These are phyloP conservation scores for Dunckerocampus dactyliophorus DNA, from an alignment of 2,113 vertebrate genomes.

Conservation along the genomic window DNA sequence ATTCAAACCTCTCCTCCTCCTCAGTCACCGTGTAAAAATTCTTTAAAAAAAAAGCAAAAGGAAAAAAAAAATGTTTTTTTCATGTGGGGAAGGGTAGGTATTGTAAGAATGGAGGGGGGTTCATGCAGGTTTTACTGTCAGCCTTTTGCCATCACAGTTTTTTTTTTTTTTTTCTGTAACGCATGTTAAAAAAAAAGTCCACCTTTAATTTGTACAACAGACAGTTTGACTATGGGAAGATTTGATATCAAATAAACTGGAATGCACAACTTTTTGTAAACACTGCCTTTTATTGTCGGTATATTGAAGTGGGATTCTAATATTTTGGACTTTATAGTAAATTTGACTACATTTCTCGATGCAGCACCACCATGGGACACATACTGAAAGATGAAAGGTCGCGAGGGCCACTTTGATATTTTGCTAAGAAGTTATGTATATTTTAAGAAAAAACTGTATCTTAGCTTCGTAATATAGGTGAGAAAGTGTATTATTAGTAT, in stretches of 20 bases:
- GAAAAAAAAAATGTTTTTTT: slow-evolving; percentile 28
- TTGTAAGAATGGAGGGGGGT: slow-evolving; percentile 43
- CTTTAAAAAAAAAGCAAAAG: slow-evolving; percentile 10
- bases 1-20: not conserved
- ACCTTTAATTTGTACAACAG: slow-evolving; percentile 82
- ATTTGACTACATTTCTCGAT: not conserved
- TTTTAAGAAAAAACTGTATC: no score
- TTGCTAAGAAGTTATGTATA: not conserved
- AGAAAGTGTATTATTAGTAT: no score
- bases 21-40: not conserved
- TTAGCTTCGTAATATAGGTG: no score
- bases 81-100: slow-evolving; percentile 45
- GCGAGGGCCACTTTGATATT: not conserved
- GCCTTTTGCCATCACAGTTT: slow-evolving; percentile 56
- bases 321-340: not conserved
- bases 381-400: not conserved
- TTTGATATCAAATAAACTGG: slow-evolving; percentile 84
- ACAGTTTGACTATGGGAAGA: slow-evolving; percentile 78
- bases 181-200: slow-evolving; percentile 70
- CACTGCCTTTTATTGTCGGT: slow-evolving; percentile 28
- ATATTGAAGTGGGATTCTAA: not conserved
- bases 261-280: slow-evolving; percentile 76
- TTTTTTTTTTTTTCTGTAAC: slow-evolving; percentile 53
- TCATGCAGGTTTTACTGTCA: slow-evolving; percentile 70
- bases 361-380: not conserved